Evolutionary conservation across 2,113 vertebrate species (phyloP).

Genomic region (Motacilla tschutschensis): DNA sequence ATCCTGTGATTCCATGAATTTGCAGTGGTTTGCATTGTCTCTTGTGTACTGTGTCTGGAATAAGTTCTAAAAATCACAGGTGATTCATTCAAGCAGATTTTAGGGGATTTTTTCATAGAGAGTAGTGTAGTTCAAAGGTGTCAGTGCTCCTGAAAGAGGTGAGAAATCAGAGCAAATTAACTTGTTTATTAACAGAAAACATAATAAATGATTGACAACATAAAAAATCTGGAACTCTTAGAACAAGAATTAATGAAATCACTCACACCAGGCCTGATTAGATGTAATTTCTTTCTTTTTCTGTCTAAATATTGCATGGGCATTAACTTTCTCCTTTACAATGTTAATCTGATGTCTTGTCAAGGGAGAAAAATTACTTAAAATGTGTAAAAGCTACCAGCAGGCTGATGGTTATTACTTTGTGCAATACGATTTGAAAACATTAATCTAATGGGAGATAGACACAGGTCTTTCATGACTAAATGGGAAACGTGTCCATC

Average conservation of each 20-base stretch:
- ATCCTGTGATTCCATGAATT: not conserved
- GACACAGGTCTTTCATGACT: not conserved
- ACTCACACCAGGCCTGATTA: not conserved
- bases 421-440: not conserved
- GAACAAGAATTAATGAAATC: conserved; percentile 22
- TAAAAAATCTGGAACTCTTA: not conserved
- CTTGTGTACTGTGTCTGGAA: not conserved
- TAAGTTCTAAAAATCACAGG: not conserved
- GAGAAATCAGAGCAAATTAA: not conserved
- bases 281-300: conserved; percentile 10
- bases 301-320: conserved; percentile 3
- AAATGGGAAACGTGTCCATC: not conserved
- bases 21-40: not conserved
- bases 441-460: conserved; percentile 17
- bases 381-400: conserved; percentile 8
- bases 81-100: not conserved
- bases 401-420: not conserved
- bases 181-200: not conserved
- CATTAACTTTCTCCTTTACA: conserved; percentile 40
- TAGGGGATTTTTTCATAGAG: fast-evolving
- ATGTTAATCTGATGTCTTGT: conserved; percentile 33
- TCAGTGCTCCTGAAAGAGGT: not conserved
- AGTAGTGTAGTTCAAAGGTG: not conserved
- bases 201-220: not conserved
- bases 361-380: conserved; percentile 10